phyloP scores from a whole-genome alignment of 2,113 vertebrate species.

The Daubentonia madagascariensis region DNA sequence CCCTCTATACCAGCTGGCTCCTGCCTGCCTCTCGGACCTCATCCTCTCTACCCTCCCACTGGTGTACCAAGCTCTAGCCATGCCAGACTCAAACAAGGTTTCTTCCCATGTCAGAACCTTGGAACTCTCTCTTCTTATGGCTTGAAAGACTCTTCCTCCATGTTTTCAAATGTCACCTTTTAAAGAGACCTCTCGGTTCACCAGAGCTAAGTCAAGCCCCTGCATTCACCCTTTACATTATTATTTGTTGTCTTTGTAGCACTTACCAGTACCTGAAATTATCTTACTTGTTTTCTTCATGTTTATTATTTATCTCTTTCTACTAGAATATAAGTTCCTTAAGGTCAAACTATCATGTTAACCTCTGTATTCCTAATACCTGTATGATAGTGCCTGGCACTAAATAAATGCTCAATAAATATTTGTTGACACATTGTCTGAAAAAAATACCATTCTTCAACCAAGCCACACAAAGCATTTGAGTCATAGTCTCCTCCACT shows the following conservation, averaged over 20 bases:
- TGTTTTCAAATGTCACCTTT: not conserved
- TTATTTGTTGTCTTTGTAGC: not conserved
- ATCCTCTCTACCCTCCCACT: fast-evolving
- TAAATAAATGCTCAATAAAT: not conserved
- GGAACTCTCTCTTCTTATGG: not conserved
- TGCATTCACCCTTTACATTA: not conserved
- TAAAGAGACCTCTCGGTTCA: not conserved
- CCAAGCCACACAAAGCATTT: not conserved
- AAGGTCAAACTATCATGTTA: not conserved
- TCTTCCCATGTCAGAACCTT: not conserved
- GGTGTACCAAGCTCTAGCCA: not conserved
- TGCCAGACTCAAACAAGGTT: not conserved
- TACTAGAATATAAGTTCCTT: not conserved
- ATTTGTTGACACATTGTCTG: not conserved
- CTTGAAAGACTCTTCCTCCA: not conserved
- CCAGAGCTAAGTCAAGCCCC: not conserved
- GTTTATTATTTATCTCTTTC: not conserved
- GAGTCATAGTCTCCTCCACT: not conserved
- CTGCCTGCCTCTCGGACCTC: not conserved
- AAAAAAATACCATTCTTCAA: not conserved
- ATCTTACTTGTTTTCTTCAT: not conserved
- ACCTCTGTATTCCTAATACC: not conserved
- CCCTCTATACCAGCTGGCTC: too few species aligned
- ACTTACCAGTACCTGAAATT: not conserved
- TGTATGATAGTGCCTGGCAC: not conserved